Percentiles rank a stretch among this genome's conserved stretches.
These are phyloP conservation scores for Drosophila albomicans DNA, from an alignment of 1,140 invertebrate species.

Conservation along the genomic window DNA sequence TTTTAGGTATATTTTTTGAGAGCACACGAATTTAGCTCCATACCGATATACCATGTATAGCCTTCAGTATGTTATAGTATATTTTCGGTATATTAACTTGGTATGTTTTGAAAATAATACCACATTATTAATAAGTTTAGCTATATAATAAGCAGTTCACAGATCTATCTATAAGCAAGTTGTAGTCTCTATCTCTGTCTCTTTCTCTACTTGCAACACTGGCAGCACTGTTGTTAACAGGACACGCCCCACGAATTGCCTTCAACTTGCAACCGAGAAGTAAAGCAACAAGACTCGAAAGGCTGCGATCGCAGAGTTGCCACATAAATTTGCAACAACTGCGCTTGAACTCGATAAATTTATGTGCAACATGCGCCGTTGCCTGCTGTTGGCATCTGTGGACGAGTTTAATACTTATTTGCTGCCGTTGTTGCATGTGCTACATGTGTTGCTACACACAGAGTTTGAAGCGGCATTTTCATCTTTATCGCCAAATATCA, in stretches of 20 bases:
- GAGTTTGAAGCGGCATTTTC: slow-evolving; percentile 35
- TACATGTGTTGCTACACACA: slow-evolving; percentile 4
- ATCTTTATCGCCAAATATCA: slow-evolving; percentile 78
- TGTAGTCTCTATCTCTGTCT: no score
- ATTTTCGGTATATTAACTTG: no score
- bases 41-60: no score
- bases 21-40: no score
- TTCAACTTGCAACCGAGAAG: neutral
- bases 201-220: slow-evolving; percentile 31
- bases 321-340: slow-evolving; percentile 69
- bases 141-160: no score
- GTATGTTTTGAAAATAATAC: no score
- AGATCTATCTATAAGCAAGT: no score
- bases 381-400: slow-evolving; percentile 57
- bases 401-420: slow-evolving; percentile 68
- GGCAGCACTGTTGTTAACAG: slow-evolving; percentile 67
- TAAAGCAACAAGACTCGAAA: slow-evolving; percentile 2
- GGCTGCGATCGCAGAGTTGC: slow-evolving; percentile 14
- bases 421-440: slow-evolving; percentile 11
- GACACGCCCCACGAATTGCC: slow-evolving; percentile 38
- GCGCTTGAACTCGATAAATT: slow-evolving; percentile 76
- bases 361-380: slow-evolving; percentile 75
- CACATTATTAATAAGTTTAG: no score
- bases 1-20: no score
- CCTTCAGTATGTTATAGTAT: no score